These are phyloP conservation scores for Campylomormyrus numenius DNA, from an alignment of 2,113 vertebrate genomes.

Conservation along the genomic window DNA sequence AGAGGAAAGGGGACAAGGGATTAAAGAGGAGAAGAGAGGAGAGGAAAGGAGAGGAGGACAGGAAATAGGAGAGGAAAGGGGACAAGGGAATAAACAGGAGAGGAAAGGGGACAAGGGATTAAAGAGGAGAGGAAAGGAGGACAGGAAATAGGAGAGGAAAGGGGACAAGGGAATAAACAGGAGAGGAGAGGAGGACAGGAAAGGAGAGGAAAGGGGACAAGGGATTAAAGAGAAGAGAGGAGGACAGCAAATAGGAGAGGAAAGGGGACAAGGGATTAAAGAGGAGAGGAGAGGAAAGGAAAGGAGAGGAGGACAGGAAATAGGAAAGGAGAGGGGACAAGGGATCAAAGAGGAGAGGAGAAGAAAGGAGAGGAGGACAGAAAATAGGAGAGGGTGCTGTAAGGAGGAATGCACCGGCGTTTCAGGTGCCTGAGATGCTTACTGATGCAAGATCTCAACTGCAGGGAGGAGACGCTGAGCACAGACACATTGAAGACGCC, in stretches of 20 bases:
- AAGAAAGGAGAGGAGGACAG: not conserved
- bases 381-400: not conserved
- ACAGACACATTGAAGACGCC: not conserved
- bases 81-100: not conserved
- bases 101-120: not conserved
- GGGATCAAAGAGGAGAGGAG: not conserved
- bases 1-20: not conserved
- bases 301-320: not conserved
- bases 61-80: not conserved
- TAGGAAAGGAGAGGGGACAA: not conserved
- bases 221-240: not conserved
- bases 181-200: not conserved
- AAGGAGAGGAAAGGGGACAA: not conserved
- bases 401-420: not conserved
- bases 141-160: not conserved
- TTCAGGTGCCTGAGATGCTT: not conserved
- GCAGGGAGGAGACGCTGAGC: not conserved
- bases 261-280: not conserved
- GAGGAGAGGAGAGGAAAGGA: too few relatives aligned
- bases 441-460: not conserved
- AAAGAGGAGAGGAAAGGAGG: not conserved
- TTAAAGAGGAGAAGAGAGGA: not conserved
- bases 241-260: not conserved
- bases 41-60: not conserved
- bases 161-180: not conserved